phyloP scores from a whole-genome alignment of 2,797 vertebrate species.

The Channa striata region DNA sequence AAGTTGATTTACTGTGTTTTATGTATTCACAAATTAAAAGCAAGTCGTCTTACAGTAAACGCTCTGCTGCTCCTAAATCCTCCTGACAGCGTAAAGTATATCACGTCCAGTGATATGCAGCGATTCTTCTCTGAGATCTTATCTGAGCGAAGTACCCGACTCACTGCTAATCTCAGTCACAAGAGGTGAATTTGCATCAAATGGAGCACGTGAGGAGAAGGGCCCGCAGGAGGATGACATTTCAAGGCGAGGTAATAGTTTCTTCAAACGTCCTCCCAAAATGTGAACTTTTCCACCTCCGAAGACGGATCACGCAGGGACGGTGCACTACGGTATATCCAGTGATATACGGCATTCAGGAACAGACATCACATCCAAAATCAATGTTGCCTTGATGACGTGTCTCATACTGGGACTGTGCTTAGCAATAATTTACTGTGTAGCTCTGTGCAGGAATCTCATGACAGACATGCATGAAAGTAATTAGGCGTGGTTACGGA shows the following conservation, averaged over 20 bases:
- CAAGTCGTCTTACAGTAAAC: neutral
- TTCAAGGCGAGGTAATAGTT: constrained; percentile 11
- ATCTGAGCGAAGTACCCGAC: constrained; percentile 44
- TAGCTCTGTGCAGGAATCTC: constrained; percentile 7
- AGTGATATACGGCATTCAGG: constrained; percentile 35
- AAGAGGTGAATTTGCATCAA: constrained; percentile 31
- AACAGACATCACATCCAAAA: constrained; percentile 36
- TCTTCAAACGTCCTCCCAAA: constrained; percentile 5
- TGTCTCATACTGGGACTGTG: constrained; percentile 1
- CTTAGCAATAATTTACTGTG: constrained; percentile 30
- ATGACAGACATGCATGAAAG: constrained; percentile 36
- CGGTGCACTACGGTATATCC: neutral
- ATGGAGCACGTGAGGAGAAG: constrained; percentile 24
- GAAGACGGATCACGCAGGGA: constrained; percentile 22
- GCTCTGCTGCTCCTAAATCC: constrained; percentile 36
- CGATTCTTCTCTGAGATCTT: constrained; percentile 57
- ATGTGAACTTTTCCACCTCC: constrained; percentile 45
- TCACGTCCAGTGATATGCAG: constrained; percentile 30
- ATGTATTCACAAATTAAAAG: constrained; percentile 15
- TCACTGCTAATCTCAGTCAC: constrained; percentile 27
- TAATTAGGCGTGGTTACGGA: constrained; percentile 40
- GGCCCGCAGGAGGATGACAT: constrained; percentile 1
- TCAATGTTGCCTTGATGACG: constrained; percentile 32
- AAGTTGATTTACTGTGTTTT: neutral
- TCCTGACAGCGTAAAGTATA: constrained; percentile 7